Base-by-base conservation (phyloP, 2,113 vertebrate species). In the Dipodomys merriami region DNA sequence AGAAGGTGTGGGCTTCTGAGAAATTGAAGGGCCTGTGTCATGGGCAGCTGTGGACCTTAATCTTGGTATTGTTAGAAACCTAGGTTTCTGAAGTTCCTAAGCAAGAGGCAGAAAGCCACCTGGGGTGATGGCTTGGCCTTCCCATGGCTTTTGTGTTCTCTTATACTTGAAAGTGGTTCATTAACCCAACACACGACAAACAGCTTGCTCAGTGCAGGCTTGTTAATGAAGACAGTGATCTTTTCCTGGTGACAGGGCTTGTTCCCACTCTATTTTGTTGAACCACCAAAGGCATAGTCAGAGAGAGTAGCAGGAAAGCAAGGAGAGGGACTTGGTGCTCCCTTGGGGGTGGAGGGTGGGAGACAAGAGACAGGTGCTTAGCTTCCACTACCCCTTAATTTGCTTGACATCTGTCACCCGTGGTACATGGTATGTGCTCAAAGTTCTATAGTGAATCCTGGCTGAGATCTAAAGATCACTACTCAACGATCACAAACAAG, bases 151-250 rank as follows among this genome's bases (percentile, higher is more conserved):
- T 83, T 81, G 2, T 89, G 49, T 92, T 27, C 16, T 62, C 20
- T 53, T 49, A 90, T 62, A 62, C 57, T 88, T 96, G 64, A 89
- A 62, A 88, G 69, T 91, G 86, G 88, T 57, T 92, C 44, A 46
- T 93, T 92, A 95, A 79, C 72, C 86, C 46, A 84, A 13, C 69
- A 72, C 78, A 78, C 15, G 5, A 6, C 89, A 86, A 83, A 89
- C 57, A 12, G 82, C 29, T 86, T 89, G 80, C 65, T 71, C 77
- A 73, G 46, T 29, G 18, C 62, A 46, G 39, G 12, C n/a, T 88
- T 0, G 0, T 25, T 72, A 86, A 92, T 87, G 83, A 71, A 91
- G 67, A 87, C 30, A 12, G 78, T 60, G 67, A 72, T 44, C 30
- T 90, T 84, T 73, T 93, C 82, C 25, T 65, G 92, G 80, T 1